A percentile compares a stretch with the other conserved stretches of the same genome.
phyloP scores from a whole-genome alignment of 2,797 vertebrate species.

The Sebastes taczanowskii region DNA sequence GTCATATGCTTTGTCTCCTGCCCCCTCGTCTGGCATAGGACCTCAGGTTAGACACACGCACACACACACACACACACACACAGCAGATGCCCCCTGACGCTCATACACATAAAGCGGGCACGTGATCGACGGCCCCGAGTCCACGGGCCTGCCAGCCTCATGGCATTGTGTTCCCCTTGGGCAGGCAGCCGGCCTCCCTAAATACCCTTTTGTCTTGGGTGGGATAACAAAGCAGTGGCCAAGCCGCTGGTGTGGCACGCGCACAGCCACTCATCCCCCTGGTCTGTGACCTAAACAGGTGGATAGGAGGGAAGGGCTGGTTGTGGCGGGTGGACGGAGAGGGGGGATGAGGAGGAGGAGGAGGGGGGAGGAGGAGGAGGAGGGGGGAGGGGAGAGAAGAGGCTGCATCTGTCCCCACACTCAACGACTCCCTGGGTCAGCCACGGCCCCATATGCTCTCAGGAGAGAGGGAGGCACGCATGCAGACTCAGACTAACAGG shows the following conservation, averaged over 20 bases:
- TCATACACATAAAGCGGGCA: slow-evolving; percentile 72
- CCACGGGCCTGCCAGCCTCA: slow-evolving; percentile 76
- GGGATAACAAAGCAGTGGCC: slow-evolving; percentile 78
- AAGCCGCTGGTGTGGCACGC: slow-evolving; percentile 80
- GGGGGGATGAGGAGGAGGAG: not conserved
- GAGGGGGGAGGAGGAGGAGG: not conserved
- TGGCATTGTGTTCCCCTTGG: slow-evolving; percentile 77
- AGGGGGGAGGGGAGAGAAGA: slow-evolving; percentile 20
- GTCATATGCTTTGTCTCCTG: slow-evolving; percentile 58
- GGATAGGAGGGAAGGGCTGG: slow-evolving; percentile 66
- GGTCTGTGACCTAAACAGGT: slow-evolving; percentile 82
- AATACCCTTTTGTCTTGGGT: slow-evolving; percentile 81
- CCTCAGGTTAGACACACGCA: slow-evolving; percentile 65
- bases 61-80: slow-evolving; percentile 38
- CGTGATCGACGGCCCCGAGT: slow-evolving; percentile 60
- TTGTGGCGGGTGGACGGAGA: slow-evolving; percentile 32
- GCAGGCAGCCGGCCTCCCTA: slow-evolving; percentile 79
- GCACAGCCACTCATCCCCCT: slow-evolving; percentile 71
- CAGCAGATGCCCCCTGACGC: slow-evolving; percentile 78
- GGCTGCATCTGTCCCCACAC: slow-evolving; percentile 79
- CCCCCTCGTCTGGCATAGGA: slow-evolving; percentile 64
- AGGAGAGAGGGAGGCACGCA: slow-evolving; percentile 73
- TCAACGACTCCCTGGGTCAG: slow-evolving; percentile 78
- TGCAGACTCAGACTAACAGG: slow-evolving; percentile 71
- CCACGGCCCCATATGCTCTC: slow-evolving; percentile 79